Percentiles rank a stretch among this genome's conserved stretches.
These are phyloP conservation scores for Caranx ignobilis DNA, from an alignment of 2,113 vertebrate genomes.

Conservation along the genomic window DNA sequence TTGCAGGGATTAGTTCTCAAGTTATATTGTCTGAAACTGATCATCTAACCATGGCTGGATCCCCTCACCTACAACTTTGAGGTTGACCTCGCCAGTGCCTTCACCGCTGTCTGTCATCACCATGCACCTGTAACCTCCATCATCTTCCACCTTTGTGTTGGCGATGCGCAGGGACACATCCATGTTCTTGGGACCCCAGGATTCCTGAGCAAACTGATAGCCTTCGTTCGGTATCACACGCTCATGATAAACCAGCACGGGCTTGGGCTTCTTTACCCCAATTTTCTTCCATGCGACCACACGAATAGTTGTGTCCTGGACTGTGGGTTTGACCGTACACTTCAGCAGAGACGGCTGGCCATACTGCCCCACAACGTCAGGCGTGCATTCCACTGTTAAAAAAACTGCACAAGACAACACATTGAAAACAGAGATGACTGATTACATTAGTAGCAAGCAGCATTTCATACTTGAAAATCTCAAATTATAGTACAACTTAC, in stretches of 20 bases:
- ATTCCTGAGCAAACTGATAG: slow-evolving; percentile 30
- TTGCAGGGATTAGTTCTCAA: background rate
- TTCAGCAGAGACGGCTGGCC: slow-evolving; percentile 46
- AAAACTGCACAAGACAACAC: slow-evolving; percentile 43
- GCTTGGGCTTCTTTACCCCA: fast-evolving
- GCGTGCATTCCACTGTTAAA: background rate
- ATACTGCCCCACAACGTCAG: background rate
- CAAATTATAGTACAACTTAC: background rate
- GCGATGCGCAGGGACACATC: slow-evolving; percentile 73
- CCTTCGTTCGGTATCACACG: fast-evolving
- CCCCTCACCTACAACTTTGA: slow-evolving; percentile 74
- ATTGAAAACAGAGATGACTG: background rate
- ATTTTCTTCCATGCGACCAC: slow-evolving; percentile 43
- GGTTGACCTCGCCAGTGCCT: fast-evolving
- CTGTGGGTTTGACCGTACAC: background rate
- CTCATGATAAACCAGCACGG: fast-evolving
- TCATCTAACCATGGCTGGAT: background rate
- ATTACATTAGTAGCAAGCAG: background rate
- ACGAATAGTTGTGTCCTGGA: fast-evolving
- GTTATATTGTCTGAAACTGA: background rate
- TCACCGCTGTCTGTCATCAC: slow-evolving; percentile 22
- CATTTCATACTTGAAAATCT: fast-evolving
- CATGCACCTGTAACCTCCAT: background rate
- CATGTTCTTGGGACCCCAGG: slow-evolving; percentile 18
- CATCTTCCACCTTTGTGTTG: slow-evolving; percentile 44